These are phyloP conservation scores for Alethe castanea DNA, from an alignment of 2,113 vertebrate species.

Conservation along the genomic window DNA sequence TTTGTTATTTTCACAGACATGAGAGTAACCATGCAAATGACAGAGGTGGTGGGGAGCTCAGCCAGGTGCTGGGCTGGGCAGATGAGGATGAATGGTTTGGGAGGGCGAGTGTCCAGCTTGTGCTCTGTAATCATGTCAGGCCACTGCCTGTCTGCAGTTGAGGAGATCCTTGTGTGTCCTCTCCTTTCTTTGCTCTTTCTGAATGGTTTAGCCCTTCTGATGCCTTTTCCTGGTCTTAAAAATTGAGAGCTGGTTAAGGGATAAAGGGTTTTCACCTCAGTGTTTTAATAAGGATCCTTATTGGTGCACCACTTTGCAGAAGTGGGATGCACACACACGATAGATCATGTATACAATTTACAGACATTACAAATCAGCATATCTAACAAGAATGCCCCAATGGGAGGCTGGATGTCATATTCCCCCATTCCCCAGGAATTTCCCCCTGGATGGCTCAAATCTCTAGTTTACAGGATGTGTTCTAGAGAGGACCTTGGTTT, in stretches of 20 bases:
- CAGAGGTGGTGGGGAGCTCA: not conserved
- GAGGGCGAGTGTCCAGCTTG: not conserved
- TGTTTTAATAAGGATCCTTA: not conserved
- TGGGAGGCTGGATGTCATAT: not conserved
- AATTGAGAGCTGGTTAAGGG: not conserved
- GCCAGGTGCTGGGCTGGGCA: not conserved
- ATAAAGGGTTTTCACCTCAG: not conserved
- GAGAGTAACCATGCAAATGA: not conserved
- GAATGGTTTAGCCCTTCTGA: not conserved
- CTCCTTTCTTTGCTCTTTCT: not conserved
- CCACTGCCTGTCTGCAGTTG: not conserved
- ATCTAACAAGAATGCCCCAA: not conserved
- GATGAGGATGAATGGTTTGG: not conserved
- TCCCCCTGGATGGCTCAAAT: not conserved
- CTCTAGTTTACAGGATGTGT: not conserved
- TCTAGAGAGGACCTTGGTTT: not conserved
- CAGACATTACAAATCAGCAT: not conserved
- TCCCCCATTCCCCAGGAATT: not conserved
- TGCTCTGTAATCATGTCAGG: rapidly evolving
- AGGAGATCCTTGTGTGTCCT: not conserved
- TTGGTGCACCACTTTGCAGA: not conserved
- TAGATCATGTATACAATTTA: rapidly evolving
- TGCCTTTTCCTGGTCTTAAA: not conserved
- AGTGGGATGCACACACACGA: rapidly evolving
- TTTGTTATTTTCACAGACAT: not conserved